Base-by-base conservation (phyloP, 2,888 invertebrate species). In the Micropterix aruncella region DNA sequence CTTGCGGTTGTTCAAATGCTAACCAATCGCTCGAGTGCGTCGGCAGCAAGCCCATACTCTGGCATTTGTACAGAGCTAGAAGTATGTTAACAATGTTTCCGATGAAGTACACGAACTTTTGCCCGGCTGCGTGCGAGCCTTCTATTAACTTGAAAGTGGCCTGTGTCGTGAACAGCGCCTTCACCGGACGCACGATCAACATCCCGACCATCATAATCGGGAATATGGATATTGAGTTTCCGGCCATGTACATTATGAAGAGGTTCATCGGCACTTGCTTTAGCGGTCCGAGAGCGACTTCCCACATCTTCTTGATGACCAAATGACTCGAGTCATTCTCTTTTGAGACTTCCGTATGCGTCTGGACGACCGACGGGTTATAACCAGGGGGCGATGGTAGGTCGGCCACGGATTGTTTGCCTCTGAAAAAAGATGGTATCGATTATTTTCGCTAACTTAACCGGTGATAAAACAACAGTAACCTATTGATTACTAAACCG, bases 121-220 rank as follows among this genome's bases (percentile, higher is more conserved):
- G 96, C 1, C 90, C 80, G 37, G 79, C 74, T 1, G 91, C 89
- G 63, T 90, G 91, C 37, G 85, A 83, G 18, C 93, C 93, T 65
- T 94, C 94, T 44, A 95, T 90, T 38, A 14, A 38, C 67, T 93
- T 93, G 57, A 95, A 95, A 19, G 94, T 86, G 50, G 83, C 80
- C 57, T 84, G 84, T 36, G 93, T 86, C 1, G 91, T 74, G 61
- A 97, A 90, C 45, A 99, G 73, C 2, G 97, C 95, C 67, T 97
- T 96, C 18, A 97, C 80, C 2, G 97, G 97, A 48, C 96, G 74
- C 56, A 97, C 86, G 55, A 97, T 84, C 68, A 99, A 77, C 99
- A 99, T 99, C 38, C 95, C 96, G 5, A 99, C 95, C 99, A 99
- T 99, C 99, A 99, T 99, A 41, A 99, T 99, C 0, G 99, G 99